These are phyloP conservation scores for Neomonachus schauinslandi DNA, from an alignment of 2,113 vertebrate genomes.

Conservation along the genomic window DNA sequence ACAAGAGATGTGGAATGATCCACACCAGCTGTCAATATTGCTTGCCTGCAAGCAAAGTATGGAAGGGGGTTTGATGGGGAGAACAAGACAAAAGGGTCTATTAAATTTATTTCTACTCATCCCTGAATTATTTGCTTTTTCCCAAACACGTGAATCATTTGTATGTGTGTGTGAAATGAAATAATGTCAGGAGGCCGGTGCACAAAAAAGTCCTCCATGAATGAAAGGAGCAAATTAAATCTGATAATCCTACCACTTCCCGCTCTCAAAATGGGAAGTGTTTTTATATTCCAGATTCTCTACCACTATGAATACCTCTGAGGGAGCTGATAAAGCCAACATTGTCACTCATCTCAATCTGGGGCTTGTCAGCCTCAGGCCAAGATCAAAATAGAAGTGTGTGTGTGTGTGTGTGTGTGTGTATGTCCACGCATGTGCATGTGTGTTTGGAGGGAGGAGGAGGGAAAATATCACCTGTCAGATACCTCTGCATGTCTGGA, in stretches of 20 bases:
- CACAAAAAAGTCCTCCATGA: background rate
- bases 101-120: background rate
- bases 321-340: background rate
- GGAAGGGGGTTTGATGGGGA: background rate
- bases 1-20: background rate
- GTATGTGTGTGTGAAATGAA: background rate
- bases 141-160: background rate
- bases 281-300: background rate
- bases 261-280: background rate
- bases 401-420: too few relatives aligned
- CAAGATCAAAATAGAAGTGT: background rate
- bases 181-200: background rate
- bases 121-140: background rate
- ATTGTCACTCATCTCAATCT: background rate
- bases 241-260: background rate
- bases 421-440: too few relatives aligned
- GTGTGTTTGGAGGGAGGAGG: too few relatives aligned
- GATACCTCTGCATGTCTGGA: background rate
- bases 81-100: background rate
- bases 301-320: conserved; percentile 5
- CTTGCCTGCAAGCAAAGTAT: rapidly evolving
- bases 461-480: background rate
- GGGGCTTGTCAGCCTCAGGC: background rate
- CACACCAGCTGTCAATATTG: rapidly evolving
- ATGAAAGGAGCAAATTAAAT: background rate